Base-by-base conservation (phyloP, 2,888 invertebrate species). In the Drosophila cognata region DNA sequence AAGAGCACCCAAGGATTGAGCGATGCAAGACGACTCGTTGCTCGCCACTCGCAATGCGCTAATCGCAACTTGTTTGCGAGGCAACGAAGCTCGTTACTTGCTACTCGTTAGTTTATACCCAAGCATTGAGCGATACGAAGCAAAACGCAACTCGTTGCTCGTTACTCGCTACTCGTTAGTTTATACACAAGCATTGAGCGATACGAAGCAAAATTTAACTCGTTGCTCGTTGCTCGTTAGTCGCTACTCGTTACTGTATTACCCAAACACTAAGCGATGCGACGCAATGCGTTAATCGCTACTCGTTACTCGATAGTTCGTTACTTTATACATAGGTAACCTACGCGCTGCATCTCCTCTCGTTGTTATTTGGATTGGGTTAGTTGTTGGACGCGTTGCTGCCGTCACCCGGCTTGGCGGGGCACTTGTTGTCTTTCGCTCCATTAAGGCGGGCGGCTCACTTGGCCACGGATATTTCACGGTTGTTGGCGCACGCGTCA, bases 261-360 rank as follows among this genome's bases (percentile, higher is more conserved):
- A 18, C 43, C 29, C 31, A 43, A 57, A 16, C 21, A 57, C 11
- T 21, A 16, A 21, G 13, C 28, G 31, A 43, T n/a, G 21, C 21
- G 13, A 2, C 21, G 31, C 21, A 38, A 25, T 11, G 13, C 21
- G 13, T 13, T 11, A 43, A 13, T 11, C 18, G n/a, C 31, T 28
- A 18, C 38, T 38, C 65, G 43, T 41, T 74, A 82, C 35, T 62
- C 43, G 35, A 2, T 52, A 72, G 25, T 50, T 33, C 21, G 25
- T 46, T 46, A 46, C 25, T 43, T 18, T 46, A 43, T 58, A 8
- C 7, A 35, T 50, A 63, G 11, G 52, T 25, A 87, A 87, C 86
- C 88, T 87, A 87, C 86, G 81, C 91, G 68, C 55, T 85, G 60
- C 59, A 56, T 18, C 57, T 64, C 76, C 66, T 61, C 67, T 67